Percentiles rank a stretch among this genome's conserved stretches.
Conservation (phyloP, 2,797 vertebrate species). For the Danio tinwini region DNA sequence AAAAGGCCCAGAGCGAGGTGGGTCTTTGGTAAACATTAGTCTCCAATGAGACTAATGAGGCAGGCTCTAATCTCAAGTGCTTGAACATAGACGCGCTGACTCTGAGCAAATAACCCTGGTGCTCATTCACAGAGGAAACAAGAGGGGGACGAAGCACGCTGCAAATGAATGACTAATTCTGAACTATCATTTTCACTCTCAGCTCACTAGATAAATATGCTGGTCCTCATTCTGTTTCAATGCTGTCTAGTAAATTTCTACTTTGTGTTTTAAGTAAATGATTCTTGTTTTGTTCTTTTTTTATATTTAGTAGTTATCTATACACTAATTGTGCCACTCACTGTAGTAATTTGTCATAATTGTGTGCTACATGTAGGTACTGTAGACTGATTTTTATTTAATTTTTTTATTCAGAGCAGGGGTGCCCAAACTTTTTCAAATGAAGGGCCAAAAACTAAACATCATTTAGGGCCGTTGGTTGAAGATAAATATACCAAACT, state of each 20-base stretch:
- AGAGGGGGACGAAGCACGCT: constrained; percentile 48
- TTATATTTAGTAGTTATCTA: not conserved
- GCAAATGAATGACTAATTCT: constrained; percentile 47
- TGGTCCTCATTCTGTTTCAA: constrained; percentile 2
- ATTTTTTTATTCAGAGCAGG: too few species aligned
- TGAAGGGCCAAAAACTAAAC: too few species aligned
- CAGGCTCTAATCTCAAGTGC: constrained; percentile 60
- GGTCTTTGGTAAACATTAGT: constrained; percentile 58
- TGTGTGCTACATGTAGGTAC: not conserved
- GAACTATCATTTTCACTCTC: constrained; percentile 47
- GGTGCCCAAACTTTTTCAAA: too few species aligned
- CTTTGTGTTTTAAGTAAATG: not conserved
- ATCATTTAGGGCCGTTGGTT: too few species aligned
- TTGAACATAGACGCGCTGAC: constrained; percentile 53
- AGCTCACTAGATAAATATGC: constrained; percentile 40
- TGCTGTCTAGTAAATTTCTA: constrained; percentile 20
- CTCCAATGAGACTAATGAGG: constrained; percentile 60
- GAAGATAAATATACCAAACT: too few species aligned
- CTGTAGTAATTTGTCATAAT: not conserved
- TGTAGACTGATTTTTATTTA: too few species aligned
- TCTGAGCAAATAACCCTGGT: constrained; percentile 56
- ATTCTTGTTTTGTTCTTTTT: not conserved
- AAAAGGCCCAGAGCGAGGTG: constrained; percentile 57
- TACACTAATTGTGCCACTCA: not conserved
- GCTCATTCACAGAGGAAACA: constrained; percentile 54